phyloP scores from a whole-genome alignment of 2,113 vertebrate species.

The Tachuris rubrigastra region DNA sequence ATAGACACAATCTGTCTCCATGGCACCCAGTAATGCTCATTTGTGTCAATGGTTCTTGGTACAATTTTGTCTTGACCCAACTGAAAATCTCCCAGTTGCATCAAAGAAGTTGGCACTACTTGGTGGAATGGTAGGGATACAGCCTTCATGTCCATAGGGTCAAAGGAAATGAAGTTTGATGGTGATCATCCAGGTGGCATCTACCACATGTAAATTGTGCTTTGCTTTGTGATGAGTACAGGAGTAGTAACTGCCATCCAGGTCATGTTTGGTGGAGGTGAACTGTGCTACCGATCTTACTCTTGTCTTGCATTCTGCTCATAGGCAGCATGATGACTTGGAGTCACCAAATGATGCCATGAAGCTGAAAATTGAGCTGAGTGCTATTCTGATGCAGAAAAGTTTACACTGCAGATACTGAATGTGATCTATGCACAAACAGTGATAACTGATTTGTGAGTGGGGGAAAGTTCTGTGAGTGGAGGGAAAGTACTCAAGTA shows the following conservation, averaged over 20 bases:
- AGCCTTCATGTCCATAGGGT: background rate
- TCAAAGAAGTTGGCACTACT: background rate
- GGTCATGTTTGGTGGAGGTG: background rate
- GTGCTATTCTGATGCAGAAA: background rate
- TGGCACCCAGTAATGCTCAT: background rate
- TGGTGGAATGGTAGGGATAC: rapidly evolving
- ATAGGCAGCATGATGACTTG: background rate
- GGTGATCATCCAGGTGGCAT: background rate
- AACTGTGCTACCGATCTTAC: background rate
- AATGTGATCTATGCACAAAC: background rate
- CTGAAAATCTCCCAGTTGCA: background rate
- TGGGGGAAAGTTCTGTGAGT: no score
- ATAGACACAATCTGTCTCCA: rapidly evolving
- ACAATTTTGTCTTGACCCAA: background rate
- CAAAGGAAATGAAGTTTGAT: background rate
- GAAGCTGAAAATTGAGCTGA: background rate
- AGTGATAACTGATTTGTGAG: background rate
- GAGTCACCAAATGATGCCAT: background rate
- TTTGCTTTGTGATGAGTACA: background rate
- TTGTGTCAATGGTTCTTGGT: background rate
- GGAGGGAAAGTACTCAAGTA: background rate
- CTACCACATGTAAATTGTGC: background rate
- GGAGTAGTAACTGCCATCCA: background rate
- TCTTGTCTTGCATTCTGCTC: background rate
- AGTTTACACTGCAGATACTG: background rate